Base-by-base conservation (phyloP, 2,113 vertebrate species). In the Cochlearius cochlearius region DNA sequence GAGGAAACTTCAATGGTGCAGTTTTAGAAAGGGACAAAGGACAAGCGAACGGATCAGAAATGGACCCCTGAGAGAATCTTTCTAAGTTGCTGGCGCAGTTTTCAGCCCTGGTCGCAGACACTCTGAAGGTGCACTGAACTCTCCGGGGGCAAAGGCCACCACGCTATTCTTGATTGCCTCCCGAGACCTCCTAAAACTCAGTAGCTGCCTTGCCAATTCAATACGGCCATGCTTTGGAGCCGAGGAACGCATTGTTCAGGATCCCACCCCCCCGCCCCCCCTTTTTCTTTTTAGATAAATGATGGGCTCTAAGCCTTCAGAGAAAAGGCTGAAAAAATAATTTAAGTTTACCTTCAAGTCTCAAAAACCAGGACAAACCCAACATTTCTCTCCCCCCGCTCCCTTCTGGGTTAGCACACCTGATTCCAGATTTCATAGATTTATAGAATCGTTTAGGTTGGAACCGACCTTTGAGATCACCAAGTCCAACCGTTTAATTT, bases 181-280 rank as follows among this genome's bases (percentile, higher is more conserved):
- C 83, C 2, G 27, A 86, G 71, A 17, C 23, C 38, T 80, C 59
- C 39, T 11, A 17, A 76, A 62, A 52, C 22, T 43, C 63, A 39
- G 71, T 8, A 39, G n/a, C 69, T 63, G 82, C 47, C 49, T 64
- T 21, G 52, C 43, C 38, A 34, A 15, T 49, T 77, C 88, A 39
- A 47, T 9, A 9, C 0, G 0, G 45, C 52, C 74, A 12, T 1
- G 8, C 36, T 47, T 19, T 9, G 3, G 41, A 58, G 49, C 69
- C 55, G 60, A 6, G 41, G n/a, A 34, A 69, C 39, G 76, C 1
- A 1, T 5, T 27, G 23, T 4, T 26, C 47, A 63, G 30, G 47
- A 55, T 26, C 59, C 66, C 49, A 8, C 15, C 22, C 39, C n/a
- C 4, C 4, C 15, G 13, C 22, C 39, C n/a, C 4, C 4, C 15